These are phyloP conservation scores for Clupea harengus DNA, from an alignment of 2,113 vertebrate species.

Conservation along the genomic window DNA sequence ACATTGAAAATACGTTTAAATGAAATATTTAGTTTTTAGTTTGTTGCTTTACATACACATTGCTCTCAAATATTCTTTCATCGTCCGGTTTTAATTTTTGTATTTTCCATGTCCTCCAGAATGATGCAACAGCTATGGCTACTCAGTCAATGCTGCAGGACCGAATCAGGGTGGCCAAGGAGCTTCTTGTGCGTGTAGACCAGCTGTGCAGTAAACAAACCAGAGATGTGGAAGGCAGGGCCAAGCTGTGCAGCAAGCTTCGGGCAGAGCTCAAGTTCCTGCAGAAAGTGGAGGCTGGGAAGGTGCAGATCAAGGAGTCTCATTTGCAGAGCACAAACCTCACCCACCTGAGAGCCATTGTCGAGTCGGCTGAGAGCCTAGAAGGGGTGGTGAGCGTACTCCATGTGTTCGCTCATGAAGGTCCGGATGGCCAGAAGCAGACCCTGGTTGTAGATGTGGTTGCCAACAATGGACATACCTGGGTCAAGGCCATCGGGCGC, in stretches of 20 bases:
- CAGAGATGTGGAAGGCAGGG: slow-evolving; percentile 81
- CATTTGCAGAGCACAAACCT: slow-evolving; percentile 96
- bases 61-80: not conserved
- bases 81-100: not conserved
- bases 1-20: no score
- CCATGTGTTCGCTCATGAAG: slow-evolving; percentile 84
- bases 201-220: slow-evolving; percentile 74
- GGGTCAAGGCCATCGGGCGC: slow-evolving; percentile 94
- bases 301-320: slow-evolving; percentile 85
- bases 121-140: slow-evolving; percentile 85
- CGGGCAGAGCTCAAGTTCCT: slow-evolving; percentile 91
- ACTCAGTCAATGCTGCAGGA: slow-evolving; percentile 73
- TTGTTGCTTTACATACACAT: no score
- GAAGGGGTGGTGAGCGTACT: slow-evolving; percentile 83
- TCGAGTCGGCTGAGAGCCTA: slow-evolving; percentile 85
- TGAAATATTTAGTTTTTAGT: no score
- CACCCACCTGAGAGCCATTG: slow-evolving; percentile 86
- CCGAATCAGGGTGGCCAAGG: slow-evolving; percentile 80
- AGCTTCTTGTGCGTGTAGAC: slow-evolving; percentile 81
- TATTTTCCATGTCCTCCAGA: slow-evolving; percentile 56
- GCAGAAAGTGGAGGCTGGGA: slow-evolving; percentile 81
- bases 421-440: slow-evolving; percentile 73
- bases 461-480: slow-evolving; percentile 85
- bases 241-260: slow-evolving; percentile 87
- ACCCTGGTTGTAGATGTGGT: slow-evolving; percentile 92